Evolutionary conservation across 2,888 invertebrate genomes (phyloP), one percentile per base, ranked within the genome.

Genomic region (Zele albiditarsus): DNA sequence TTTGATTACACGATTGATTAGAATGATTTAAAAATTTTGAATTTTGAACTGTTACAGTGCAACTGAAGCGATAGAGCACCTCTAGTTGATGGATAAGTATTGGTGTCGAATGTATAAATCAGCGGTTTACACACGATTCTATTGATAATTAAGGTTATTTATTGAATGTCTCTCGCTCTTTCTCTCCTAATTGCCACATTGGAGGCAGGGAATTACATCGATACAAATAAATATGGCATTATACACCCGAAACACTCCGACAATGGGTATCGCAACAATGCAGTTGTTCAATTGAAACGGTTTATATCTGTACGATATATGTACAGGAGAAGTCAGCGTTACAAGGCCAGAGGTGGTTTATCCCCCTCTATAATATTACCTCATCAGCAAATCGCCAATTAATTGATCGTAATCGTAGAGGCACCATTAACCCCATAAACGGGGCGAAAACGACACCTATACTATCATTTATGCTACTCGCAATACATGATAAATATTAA

Each of bases 141-240:
- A 38, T 8, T 12, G 12, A 38, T 12, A 8, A 12, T 38, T 0
- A 12, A 38, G 12, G 38, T 12, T 12, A 38, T 38, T 38, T 12
- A 8, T 8, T 12, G 38, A 38, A 38, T 38, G 38, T 38, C 12
- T 8, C 10, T 38, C 12, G 38, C 38, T 38, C 38, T 38, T 38
- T 12, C 38, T 12, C 38, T 38, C 2, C 12, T 38, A 8, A 38
- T 4, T 12, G 38, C 38, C 38, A 38, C 38, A 38, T 38, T 38
- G 8, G 1, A 12, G 38, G 31, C n/a, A 8, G 23, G 65, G 27
- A 38, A 66, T 72, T 66, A 72, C 57, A 33, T 31, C 14, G n/a
- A 23, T 25, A 57, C 57, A 53, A 72, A 53, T 53, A 65, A 28
- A 66, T 71, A 65, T 57, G n/a, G 66, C 10, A 72, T 66, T 66